phyloP scores from a whole-genome alignment of 2,888 invertebrate genomes.

The Microchrysa polita region DNA sequence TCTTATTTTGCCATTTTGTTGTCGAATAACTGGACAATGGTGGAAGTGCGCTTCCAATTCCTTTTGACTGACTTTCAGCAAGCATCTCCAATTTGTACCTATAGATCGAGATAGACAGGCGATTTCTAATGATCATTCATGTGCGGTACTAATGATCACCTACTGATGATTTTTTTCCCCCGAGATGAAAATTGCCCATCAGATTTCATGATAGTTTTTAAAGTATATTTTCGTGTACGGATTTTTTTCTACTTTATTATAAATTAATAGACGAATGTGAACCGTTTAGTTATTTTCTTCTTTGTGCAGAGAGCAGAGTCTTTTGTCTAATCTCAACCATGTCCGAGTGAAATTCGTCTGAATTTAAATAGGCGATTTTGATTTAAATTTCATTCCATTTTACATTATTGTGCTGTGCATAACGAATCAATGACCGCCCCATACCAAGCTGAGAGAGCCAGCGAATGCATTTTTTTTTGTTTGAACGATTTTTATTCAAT shows the following conservation, averaged over 20 bases:
- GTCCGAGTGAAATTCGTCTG: neutral
- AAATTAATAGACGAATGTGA: neutral
- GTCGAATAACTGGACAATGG: neutral
- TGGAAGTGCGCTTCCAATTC: neutral
- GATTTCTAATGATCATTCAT: constrained; percentile 2
- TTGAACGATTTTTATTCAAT: no score
- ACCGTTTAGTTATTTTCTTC: neutral
- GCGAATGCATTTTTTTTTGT: no score
- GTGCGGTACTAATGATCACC: constrained; percentile 11
- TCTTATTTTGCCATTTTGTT: neutral
- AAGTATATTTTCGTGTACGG: no score
- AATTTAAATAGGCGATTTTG: neutral
- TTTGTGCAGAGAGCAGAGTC: neutral
- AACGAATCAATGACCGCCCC: neutral
- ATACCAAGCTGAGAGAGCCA: no score
- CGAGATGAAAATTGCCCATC: constrained; percentile 4
- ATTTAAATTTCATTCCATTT: neutral
- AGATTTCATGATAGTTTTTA: neutral
- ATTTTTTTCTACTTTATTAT: no score
- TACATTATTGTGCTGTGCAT: neutral
- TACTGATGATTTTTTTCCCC: constrained; percentile 3
- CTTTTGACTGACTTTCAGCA: constrained; percentile 1
- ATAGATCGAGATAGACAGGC: no score
- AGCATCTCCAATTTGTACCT: neutral
- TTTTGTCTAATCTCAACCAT: no score